Percentiles rank a stretch among this genome's conserved stretches.
phyloP scores from a whole-genome alignment of 2,113 vertebrate species.

The Nesoenas mayeri region DNA sequence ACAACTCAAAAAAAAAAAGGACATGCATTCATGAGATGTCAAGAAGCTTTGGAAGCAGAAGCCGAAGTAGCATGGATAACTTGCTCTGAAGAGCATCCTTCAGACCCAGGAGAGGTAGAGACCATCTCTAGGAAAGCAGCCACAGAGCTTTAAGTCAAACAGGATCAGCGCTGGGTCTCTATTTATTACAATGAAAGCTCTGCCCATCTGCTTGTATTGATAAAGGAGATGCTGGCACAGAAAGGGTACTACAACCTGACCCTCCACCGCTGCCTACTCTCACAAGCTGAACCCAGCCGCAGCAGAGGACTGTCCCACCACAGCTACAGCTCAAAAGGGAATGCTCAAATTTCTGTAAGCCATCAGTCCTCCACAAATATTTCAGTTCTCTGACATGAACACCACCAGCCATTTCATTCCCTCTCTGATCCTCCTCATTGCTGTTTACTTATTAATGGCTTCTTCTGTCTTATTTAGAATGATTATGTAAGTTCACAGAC shows the following conservation, averaged over 20 bases:
- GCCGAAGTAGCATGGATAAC: not conserved
- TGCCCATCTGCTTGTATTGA: not conserved
- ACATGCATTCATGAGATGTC: not conserved
- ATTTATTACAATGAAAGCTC: not conserved
- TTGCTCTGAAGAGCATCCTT: not conserved
- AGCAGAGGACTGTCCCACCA: not conserved
- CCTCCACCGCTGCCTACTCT: not conserved
- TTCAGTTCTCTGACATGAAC: not conserved
- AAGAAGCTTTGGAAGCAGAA: not conserved
- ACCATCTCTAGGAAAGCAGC: not conserved
- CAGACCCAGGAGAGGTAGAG: not conserved
- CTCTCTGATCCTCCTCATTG: not conserved
- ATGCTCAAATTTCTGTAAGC: not conserved
- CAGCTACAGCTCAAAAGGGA: not conserved
- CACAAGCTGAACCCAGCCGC: rapidly evolving
- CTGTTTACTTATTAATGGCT: constrained; percentile 62
- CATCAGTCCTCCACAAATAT: not conserved
- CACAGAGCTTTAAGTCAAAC: not conserved
- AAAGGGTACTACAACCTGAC: not conserved
- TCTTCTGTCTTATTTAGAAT: constrained; percentile 50
- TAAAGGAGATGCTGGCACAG: not conserved
- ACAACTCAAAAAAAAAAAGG: not conserved
- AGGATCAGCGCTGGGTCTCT: not conserved
- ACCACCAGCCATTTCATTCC: constrained; percentile 13
- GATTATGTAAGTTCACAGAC: constrained; percentile 38